phyloP scores from a whole-genome alignment of 2,113 vertebrate species.

The Nettapus auritus region DNA sequence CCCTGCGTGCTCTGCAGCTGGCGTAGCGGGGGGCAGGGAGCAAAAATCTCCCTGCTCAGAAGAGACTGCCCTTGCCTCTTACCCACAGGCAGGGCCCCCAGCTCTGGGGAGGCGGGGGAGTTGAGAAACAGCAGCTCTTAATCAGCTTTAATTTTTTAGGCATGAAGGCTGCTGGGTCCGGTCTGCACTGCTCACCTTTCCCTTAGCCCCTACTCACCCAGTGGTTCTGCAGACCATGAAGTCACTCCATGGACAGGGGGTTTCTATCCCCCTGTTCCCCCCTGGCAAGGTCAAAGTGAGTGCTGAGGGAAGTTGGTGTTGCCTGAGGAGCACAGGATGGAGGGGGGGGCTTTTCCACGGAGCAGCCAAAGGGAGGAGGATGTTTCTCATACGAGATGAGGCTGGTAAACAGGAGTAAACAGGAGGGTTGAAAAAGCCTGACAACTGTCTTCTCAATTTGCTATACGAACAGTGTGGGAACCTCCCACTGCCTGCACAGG shows the following conservation, averaged over 20 bases:
- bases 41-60: neutral
- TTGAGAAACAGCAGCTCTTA: neutral
- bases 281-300: neutral
- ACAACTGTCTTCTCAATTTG: neutral
- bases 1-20: neutral
- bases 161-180: neutral
- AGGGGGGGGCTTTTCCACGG: neutral
- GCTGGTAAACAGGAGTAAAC: neutral
- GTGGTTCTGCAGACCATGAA: neutral
- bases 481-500: neutral
- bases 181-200: neutral
- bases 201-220: neutral
- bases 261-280: neutral
- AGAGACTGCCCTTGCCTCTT: neutral
- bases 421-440: neutral
- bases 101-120: neutral
- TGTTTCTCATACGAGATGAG: neutral
- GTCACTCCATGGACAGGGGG: rapidly evolving
- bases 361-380: neutral
- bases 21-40: neutral
- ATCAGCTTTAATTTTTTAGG: neutral
- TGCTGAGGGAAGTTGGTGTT: neutral
- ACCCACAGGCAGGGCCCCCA: neutral
- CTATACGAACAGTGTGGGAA: neutral
- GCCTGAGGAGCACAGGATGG: neutral